phyloP scores from a whole-genome alignment of 2,113 vertebrate genomes.

The Bagarius yarrelli region DNA sequence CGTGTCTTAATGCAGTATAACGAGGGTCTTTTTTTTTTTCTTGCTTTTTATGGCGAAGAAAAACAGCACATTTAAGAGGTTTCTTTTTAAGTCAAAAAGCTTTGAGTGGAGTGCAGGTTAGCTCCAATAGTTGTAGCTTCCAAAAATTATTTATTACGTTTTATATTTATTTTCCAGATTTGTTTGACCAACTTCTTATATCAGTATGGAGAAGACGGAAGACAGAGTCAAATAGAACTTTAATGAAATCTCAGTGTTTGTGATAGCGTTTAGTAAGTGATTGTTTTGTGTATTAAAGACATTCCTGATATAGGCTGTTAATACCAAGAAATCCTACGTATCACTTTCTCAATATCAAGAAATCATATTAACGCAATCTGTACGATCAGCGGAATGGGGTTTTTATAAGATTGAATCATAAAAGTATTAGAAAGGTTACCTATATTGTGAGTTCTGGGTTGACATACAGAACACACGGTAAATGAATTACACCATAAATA shows the following conservation, averaged over 20 bases:
- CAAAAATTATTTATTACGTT: conserved; percentile 74
- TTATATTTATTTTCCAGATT: conserved; percentile 70
- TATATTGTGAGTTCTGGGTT: conserved; percentile 11
- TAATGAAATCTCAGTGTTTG: conserved; percentile 44
- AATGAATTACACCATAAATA: neutral
- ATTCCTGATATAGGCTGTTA: conserved; percentile 24
- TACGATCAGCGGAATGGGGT: neutral
- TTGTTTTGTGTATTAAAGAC: conserved; percentile 39
- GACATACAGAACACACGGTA: conserved; percentile 2
- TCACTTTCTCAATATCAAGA: conserved; percentile 12
- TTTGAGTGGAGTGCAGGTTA: conserved; percentile 70
- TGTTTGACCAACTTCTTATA: conserved; percentile 24
- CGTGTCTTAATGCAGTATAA: conserved; percentile 30
- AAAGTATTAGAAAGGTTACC: conserved; percentile 3
- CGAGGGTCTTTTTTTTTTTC: conserved; percentile 48
- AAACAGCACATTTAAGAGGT: conserved; percentile 47
- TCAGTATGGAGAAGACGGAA: conserved; percentile 10
- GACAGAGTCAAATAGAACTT: conserved; percentile 8
- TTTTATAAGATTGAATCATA: neutral
- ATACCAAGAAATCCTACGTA: conserved; percentile 21
- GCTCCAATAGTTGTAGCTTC: conserved; percentile 62
- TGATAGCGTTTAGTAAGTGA: conserved; percentile 45
- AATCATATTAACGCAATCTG: conserved; percentile 1
- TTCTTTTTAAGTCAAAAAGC: conserved; percentile 48
- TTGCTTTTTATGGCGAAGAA: conserved; percentile 45